Evolutionary conservation across 2,113 vertebrate species (phyloP).

Genomic region (Anhinga rufa): DNA sequence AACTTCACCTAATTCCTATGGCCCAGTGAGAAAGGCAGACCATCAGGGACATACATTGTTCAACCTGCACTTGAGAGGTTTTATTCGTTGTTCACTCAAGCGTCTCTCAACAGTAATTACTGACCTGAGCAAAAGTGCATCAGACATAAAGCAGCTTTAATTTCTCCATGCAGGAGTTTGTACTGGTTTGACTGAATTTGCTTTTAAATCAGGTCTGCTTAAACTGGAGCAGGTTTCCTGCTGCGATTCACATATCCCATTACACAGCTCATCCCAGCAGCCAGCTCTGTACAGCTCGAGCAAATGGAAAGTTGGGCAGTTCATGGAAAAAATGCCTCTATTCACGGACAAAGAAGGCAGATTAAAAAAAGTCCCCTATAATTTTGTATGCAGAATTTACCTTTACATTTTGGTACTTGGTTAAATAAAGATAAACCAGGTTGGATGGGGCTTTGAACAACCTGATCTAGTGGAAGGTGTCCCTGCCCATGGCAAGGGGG

Average conservation of each 20-base stretch:
- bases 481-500: neutral
- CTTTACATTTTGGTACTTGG: neutral
- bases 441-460: neutral
- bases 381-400: neutral
- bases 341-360: neutral
- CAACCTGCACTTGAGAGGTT: neutral
- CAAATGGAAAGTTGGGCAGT: slow-evolving; percentile 26
- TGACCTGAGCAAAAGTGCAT: neutral
- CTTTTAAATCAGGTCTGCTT: neutral
- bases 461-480: neutral
- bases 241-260: slow-evolving; percentile 33
- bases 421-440: neutral
- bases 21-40: neutral
- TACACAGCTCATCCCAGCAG: slow-evolving; percentile 18
- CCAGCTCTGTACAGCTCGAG: neutral
- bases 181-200: neutral
- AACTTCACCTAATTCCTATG: neutral
- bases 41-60: rapidly evolving
- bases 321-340: neutral
- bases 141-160: neutral
- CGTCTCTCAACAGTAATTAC: neutral
- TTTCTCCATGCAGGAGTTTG: neutral
- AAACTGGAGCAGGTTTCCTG: neutral
- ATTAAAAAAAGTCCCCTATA: neutral
- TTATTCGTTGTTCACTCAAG: neutral